These are phyloP conservation scores for Marcusenius ussheri DNA, from an alignment of 2,113 vertebrate species.

Conservation along the genomic window DNA sequence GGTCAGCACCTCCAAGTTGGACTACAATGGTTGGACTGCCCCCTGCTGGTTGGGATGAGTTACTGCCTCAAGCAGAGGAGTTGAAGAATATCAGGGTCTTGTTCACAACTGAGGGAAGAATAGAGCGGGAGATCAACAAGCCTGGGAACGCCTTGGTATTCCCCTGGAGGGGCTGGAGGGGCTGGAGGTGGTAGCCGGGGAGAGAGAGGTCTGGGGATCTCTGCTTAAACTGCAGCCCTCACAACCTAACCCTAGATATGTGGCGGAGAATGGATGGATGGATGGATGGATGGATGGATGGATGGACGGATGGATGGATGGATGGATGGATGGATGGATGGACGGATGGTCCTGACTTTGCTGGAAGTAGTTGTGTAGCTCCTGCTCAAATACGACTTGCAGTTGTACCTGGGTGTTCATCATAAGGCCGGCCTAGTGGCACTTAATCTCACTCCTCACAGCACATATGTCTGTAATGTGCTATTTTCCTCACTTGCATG, in stretches of 20 bases:
- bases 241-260: not conserved
- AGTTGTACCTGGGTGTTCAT: not conserved
- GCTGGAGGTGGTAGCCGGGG: not conserved
- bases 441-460: not conserved
- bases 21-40: not conserved
- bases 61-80: not conserved
- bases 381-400: not conserved
- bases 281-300: not conserved
- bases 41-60: not conserved
- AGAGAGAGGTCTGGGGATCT: not conserved
- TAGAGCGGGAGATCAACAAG: not conserved
- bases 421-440: not conserved
- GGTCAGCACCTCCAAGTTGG: not conserved
- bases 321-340: too few species aligned
- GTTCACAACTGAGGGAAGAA: too few species aligned
- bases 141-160: not conserved
- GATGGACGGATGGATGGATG: not conserved
- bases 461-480: not conserved
- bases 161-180: not conserved
- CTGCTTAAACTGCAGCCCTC: not conserved
- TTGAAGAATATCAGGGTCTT: not conserved
- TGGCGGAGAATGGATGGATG: not conserved
- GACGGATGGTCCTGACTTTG: not conserved
- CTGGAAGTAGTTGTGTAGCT: not conserved
- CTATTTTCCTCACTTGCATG: not conserved